A percentile compares a stretch with the other conserved stretches of the same genome.
Conservation (phyloP, 2,113 vertebrate species). For the Cynocephalus volans region DNA sequence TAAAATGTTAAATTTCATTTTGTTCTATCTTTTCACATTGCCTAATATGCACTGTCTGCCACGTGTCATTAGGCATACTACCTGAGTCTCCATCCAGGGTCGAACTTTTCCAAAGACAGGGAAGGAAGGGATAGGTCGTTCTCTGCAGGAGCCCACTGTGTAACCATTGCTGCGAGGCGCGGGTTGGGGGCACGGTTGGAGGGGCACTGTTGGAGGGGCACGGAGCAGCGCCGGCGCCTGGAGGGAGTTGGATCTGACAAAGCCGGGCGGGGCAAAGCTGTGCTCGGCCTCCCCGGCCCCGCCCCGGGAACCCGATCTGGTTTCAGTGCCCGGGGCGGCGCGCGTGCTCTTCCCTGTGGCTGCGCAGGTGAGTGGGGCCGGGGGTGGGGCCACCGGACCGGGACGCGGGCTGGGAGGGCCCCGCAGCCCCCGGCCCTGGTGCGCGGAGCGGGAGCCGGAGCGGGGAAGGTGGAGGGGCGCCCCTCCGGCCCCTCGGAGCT, state of each 20-base stretch:
- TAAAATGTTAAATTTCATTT: constrained; percentile 74
- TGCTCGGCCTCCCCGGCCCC: neutral
- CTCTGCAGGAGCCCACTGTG: accelerated
- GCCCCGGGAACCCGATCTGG: neutral
- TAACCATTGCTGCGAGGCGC: neutral
- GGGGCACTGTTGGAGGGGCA: too few species aligned
- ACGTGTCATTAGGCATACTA: neutral
- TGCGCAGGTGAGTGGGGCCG: constrained; percentile 59
- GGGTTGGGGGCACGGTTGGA: too few species aligned
- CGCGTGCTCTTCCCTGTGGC: neutral
- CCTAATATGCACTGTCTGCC: neutral
- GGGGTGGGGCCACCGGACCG: neutral
- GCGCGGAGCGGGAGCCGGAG: neutral
- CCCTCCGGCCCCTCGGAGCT: accelerated
- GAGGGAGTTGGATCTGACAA: neutral
- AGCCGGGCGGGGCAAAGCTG: constrained; percentile 33
- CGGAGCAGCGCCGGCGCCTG: neutral
- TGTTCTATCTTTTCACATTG: neutral
- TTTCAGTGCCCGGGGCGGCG: neutral
- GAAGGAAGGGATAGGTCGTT: neutral
- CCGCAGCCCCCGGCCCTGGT: neutral
- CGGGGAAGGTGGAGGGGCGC: accelerated
- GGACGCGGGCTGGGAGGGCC: neutral
- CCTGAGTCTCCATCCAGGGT: neutral
- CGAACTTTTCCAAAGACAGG: neutral